Percentiles rank a stretch among this genome's conserved stretches.
Conservation (phyloP, 2,888 invertebrate species). For the Acrobasis suavella region DNA sequence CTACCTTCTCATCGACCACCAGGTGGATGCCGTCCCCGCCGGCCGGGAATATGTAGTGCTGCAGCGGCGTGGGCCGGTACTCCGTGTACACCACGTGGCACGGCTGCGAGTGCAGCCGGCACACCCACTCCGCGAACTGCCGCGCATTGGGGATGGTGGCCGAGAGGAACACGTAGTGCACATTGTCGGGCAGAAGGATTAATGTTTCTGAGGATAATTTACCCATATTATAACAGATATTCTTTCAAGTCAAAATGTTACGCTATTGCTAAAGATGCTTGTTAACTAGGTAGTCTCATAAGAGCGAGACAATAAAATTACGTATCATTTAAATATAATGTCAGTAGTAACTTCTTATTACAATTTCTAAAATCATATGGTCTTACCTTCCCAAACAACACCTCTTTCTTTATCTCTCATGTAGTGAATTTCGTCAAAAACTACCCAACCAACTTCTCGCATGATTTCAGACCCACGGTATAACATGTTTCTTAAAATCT, state of each 20-base stretch:
- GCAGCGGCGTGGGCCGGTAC: conserved; percentile 97
- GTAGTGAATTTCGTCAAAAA: conserved; percentile 99
- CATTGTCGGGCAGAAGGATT: conserved; percentile 97
- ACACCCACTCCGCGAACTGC: conserved; percentile 97
- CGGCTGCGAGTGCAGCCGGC: conserved; percentile 96
- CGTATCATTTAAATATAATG: no score
- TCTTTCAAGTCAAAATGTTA: no score
- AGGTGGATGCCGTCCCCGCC: conserved; percentile 98
- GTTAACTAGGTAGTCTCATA: no score
- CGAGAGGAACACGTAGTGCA: conserved; percentile 98
- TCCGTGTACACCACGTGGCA: conserved; percentile 99
- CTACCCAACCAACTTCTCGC: conserved; percentile 99
- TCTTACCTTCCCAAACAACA: conserved; percentile 96
- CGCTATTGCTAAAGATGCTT: no score
- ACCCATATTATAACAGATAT: no score
- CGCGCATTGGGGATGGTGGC: conserved; percentile 99
- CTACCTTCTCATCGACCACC: conserved; percentile 94
- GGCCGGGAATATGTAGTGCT: conserved; percentile 98
- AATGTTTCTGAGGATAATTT: conserved; percentile 88
- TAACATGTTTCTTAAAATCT: conserved; percentile 98
- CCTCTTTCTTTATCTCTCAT: conserved; percentile 99
- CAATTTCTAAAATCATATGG: neutral
- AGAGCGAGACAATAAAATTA: no score
- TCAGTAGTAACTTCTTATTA: no score
- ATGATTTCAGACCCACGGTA: conserved; percentile 99